Percentiles rank a stretch among this genome's conserved stretches.
Conservation (phyloP, 2,888 invertebrate species). For the Drosophila suboccidentalis region DNA sequence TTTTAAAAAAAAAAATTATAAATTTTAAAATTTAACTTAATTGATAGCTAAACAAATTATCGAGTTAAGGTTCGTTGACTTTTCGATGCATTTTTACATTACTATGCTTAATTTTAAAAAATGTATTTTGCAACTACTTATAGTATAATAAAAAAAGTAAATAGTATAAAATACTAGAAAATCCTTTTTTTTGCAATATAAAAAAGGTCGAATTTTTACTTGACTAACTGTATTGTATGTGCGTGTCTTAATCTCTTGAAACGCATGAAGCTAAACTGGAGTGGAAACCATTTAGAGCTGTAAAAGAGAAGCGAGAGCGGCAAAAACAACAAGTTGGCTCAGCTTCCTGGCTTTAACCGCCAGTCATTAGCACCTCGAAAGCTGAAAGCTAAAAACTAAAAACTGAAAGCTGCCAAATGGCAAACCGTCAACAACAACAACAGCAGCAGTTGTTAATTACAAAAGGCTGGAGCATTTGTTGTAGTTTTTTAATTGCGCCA, state of each 20-base stretch:
- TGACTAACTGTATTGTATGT: not conserved
- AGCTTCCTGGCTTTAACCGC: conserved; percentile 38
- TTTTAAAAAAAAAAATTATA: no score
- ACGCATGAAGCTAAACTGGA: conserved; percentile 31
- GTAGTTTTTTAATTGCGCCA: conserved; percentile 54
- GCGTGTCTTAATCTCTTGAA: conserved; percentile 40
- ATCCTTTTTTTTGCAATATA: no score
- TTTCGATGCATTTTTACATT: no score
- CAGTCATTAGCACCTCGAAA: conserved; percentile 47
- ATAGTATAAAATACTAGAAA: no score
- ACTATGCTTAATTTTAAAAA: no score
- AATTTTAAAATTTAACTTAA: no score
- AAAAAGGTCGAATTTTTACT: no score
- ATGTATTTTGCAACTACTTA: no score
- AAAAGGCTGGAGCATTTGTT: conserved; percentile 30
- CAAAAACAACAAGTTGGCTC: conserved; percentile 15
- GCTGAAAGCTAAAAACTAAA: conserved; percentile 12
- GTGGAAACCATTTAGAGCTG: conserved; percentile 28
- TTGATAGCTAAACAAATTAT: no score
- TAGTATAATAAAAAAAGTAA: no score
- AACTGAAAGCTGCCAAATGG: conserved; percentile 14
- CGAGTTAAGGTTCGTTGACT: no score
- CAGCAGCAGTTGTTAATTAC: conserved; percentile 4
- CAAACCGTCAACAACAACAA: conserved; percentile 14
- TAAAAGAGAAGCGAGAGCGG: conserved; percentile 12